Percentiles rank a stretch among this genome's conserved stretches.
Evolutionary conservation across 2,113 vertebrate species (phyloP).

Genomic region (Suncus etruscus): DNA sequence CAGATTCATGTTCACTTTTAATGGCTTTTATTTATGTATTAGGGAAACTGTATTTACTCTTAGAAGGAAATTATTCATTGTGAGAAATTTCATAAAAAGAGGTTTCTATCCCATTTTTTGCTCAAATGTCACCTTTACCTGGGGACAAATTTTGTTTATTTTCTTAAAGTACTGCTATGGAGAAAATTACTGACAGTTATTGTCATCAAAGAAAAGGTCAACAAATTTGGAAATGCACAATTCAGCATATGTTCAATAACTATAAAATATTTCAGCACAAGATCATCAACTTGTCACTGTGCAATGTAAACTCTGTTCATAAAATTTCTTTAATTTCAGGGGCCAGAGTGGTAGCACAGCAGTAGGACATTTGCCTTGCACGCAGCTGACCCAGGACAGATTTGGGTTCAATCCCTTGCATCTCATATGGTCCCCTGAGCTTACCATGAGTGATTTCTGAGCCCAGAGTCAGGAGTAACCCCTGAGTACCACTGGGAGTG

Average conservation of each 20-base stretch:
- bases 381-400: too few species aligned
- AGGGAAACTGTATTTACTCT: neutral
- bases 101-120: slow-evolving; percentile 32
- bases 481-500: too few species aligned
- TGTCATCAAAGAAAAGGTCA: slow-evolving; percentile 59
- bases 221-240: slow-evolving; percentile 63
- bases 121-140: slow-evolving; percentile 62
- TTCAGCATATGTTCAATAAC: slow-evolving; percentile 61
- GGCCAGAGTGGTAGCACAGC: too few species aligned
- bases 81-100: slow-evolving; percentile 20
- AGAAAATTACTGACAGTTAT: slow-evolving; percentile 61
- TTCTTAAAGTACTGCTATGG: slow-evolving; percentile 49
- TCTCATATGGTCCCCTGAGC: too few species aligned
- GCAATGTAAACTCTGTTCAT: neutral
- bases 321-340: neutral
- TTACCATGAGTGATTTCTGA: too few species aligned
- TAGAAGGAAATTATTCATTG: slow-evolving; percentile 3
- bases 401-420: too few species aligned
- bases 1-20: neutral
- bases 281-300: slow-evolving; percentile 21
- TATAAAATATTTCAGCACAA: slow-evolving; percentile 28
- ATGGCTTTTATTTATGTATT: neutral
- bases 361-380: too few species aligned
- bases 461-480: too few species aligned
- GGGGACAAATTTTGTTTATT: slow-evolving; percentile 58